A percentile compares a stretch with the other conserved stretches of the same genome.
phyloP scores from a whole-genome alignment of 1,140 invertebrate species.

The Bombus terrestris region DNA sequence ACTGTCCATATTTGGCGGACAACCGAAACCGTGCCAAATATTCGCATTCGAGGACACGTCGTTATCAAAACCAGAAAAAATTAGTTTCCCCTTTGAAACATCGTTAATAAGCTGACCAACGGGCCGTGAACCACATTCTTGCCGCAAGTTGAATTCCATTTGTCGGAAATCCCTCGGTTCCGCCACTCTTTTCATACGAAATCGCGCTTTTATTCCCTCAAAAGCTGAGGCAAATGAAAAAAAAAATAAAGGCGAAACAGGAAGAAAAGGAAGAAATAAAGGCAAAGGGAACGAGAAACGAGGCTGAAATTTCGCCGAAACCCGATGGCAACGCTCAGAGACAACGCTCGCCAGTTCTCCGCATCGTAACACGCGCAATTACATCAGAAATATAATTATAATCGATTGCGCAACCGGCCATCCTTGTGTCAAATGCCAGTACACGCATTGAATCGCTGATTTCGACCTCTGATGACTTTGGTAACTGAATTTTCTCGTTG shows the following conservation, averaged over 20 bases:
- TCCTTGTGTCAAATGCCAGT: background rate
- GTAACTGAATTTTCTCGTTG: background rate
- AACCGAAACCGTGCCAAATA: background rate
- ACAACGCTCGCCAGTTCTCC: background rate
- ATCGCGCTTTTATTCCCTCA: conserved; percentile 16
- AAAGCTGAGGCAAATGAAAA: too few relatives aligned
- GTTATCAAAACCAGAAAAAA: conserved; percentile 12
- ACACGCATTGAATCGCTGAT: background rate
- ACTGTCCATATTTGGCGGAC: background rate
- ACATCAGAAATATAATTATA: conserved; percentile 18
- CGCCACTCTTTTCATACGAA: conserved; percentile 12
- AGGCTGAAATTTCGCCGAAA: background rate
- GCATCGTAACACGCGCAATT: conserved; percentile 13
- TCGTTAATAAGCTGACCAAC: conserved; percentile 14
- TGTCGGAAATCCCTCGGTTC: conserved; percentile 4
- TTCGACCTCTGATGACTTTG: background rate
- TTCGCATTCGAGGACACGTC: background rate
- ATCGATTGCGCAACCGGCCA: background rate
- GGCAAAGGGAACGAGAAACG: background rate
- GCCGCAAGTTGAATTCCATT: background rate
- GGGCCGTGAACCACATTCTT: conserved; percentile 8
- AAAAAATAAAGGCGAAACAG: background rate
- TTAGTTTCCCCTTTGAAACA: conserved; percentile 2
- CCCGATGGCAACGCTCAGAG: background rate
- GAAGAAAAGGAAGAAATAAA: background rate